Percentiles rank a stretch among this genome's conserved stretches.
Evolutionary conservation across 2,888 invertebrate species (phyloP).

Genomic region (Dicyrtoma fusca): DNA sequence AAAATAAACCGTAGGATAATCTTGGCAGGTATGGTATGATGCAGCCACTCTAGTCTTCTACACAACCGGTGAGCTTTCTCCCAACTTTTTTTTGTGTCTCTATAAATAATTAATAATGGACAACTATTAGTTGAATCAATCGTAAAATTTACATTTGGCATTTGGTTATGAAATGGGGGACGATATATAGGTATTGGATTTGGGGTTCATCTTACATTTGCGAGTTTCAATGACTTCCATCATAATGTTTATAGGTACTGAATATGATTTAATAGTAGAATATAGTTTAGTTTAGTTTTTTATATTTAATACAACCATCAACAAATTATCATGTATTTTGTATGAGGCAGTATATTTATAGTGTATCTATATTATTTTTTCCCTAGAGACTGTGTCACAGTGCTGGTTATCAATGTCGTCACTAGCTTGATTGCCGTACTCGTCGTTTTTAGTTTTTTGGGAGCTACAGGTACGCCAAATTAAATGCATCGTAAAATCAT

Average conservation of each 20-base stretch:
- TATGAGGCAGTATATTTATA: background rate
- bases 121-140: too few species aligned
- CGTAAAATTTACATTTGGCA: background rate
- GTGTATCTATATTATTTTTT: conserved; percentile 1
- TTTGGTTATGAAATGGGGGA: background rate
- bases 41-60: conserved; percentile 16
- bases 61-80: conserved; percentile 15
- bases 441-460: conserved; percentile 22
- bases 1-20: background rate
- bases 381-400: conserved; percentile 19
- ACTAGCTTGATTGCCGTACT: conserved; percentile 2
- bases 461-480: conserved; percentile 4
- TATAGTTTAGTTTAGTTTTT: too few species aligned
- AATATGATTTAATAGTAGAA: too few species aligned
- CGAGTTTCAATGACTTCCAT: conserved; percentile 29
- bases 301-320: too few species aligned
- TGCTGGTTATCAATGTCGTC: background rate
- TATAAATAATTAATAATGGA: too few species aligned
- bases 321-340: too few species aligned
- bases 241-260: conserved; percentile 29
- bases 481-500: conserved; percentile 2
- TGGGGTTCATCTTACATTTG: conserved; percentile 27
- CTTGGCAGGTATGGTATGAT: conserved; percentile 23
- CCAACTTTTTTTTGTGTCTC: background rate
- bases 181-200: conserved; percentile 23